phyloP scores from a whole-genome alignment of 2,888 invertebrate species.

The Odontocerum albicorne region DNA sequence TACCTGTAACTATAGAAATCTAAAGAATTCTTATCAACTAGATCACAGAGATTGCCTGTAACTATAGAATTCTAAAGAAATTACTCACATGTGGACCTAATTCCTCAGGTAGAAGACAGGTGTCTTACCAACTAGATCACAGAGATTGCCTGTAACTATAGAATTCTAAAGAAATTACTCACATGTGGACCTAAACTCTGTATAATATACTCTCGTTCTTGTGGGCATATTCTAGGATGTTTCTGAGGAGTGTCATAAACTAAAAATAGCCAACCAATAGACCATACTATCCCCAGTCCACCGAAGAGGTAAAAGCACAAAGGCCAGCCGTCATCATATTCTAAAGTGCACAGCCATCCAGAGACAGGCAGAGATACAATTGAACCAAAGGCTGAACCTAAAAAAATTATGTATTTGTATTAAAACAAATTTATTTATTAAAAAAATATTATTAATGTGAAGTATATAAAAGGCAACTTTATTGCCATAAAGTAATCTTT shows the following conservation, averaged over 20 bases:
- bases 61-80: too few species aligned
- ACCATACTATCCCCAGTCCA: slow-evolving; percentile 78
- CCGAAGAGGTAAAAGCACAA: slow-evolving; percentile 87
- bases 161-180: too few species aligned
- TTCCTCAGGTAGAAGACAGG: too few species aligned
- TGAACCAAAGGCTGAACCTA: slow-evolving; percentile 88
- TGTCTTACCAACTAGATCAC: too few species aligned
- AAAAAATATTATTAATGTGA: too few species aligned
- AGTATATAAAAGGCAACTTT: too few species aligned
- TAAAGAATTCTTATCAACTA: too few species aligned
- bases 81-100: too few species aligned
- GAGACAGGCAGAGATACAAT: slow-evolving; percentile 82
- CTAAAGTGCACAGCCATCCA: slow-evolving; percentile 78
- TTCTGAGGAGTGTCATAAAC: slow-evolving; percentile 72
- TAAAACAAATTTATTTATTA: slow-evolving; percentile 8
- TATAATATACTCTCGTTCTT: slow-evolving; percentile 73
- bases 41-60: too few species aligned
- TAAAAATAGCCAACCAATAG: slow-evolving; percentile 72
- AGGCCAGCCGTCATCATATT: slow-evolving; percentile 81
- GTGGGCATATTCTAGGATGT: slow-evolving; percentile 73
- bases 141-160: too few species aligned
- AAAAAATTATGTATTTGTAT: slow-evolving; percentile 39
- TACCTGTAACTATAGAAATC: too few species aligned
- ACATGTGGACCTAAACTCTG: slow-evolving; percentile 63
- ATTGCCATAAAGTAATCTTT: too few species aligned